Evolutionary conservation across 2,113 vertebrate genomes (phyloP).

Genomic region (Isurus oxyrinchus): DNA sequence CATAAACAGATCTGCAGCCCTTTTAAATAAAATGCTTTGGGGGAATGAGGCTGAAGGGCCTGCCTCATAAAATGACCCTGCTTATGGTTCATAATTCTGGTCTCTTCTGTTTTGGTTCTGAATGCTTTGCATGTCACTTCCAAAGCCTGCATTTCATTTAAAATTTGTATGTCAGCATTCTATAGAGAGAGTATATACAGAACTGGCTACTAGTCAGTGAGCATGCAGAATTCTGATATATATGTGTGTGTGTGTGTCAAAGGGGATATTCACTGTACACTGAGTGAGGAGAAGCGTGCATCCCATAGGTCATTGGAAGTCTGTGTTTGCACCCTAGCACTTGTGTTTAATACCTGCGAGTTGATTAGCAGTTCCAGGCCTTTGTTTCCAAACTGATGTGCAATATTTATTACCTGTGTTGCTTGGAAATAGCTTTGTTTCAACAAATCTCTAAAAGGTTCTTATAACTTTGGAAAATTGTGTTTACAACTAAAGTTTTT

Average conservation of each 20-base stretch:
- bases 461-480: not conserved
- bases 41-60: not conserved
- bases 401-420: not conserved
- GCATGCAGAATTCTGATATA: not conserved
- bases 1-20: not conserved
- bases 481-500: not conserved
- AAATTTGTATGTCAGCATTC: not conserved
- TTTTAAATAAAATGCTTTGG: not conserved
- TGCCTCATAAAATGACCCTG: not conserved
- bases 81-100: not conserved
- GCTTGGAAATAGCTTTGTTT: not conserved
- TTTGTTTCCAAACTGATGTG: not conserved
- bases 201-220: not conserved
- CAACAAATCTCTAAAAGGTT: not conserved
- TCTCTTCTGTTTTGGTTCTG: not conserved
- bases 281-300: not conserved
- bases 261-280: not conserved
- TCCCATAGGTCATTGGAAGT: not conserved
- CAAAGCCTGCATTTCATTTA: slow-evolving; percentile 4
- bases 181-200: not conserved
- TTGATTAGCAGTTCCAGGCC: not conserved
- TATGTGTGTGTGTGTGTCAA: not conserved
- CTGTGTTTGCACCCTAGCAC: not conserved
- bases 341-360: not conserved
- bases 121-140: not conserved